Base-by-base conservation (phyloP, 2,113 vertebrate genomes). In the Cyphomyrus plagiostoma region DNA sequence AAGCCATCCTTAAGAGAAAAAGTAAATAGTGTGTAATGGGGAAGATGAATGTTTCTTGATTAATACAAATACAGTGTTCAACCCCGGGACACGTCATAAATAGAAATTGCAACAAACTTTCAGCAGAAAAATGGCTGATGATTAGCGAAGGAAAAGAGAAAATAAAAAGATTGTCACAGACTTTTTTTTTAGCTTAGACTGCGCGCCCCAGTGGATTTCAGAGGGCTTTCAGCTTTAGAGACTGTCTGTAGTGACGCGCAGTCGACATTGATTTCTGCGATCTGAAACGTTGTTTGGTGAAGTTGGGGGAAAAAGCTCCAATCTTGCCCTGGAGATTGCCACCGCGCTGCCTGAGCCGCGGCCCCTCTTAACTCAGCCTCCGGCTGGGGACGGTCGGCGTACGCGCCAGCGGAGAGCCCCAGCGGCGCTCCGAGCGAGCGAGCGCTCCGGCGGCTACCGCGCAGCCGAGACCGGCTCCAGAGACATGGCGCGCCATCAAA, bases 401-500 rank as follows among this genome's bases (percentile, higher is more conserved):
- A 94, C 92, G 93, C 94, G 94, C 94, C 95, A 94, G 94, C 94
- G 94, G 94, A 95, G 95, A 94, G 93, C 74, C 94, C 94, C 95
- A 95, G 95, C 95, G 95, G 94, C 92, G 92, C 95, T 95, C 94
- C 93, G 92, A 95, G 93, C 94, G 95, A 96, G 95, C 94, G 95
- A 94, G 93, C 89, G 88, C 92, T 90, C 91, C 91, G 92, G 93
- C 95, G 94, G 95, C 94, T 95, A 93, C 95, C 35, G 80, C 39
- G 80, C 39, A 82, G 77, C 42, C 77, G 42, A 42, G 82, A 46
- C 39, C 35, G 82, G 42, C 42, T 94, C 95, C 92, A 94, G 95
- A 96, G 95, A 96, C 95, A 93, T 90, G 93, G 93, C 91, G 93
- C 93, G 95, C 95, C 95, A 95, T 96, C 95, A 96, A 96, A 96